Evolutionary conservation across 2,888 invertebrate genomes (phyloP).

Genomic region (Ecliptopera silaceata): DNA sequence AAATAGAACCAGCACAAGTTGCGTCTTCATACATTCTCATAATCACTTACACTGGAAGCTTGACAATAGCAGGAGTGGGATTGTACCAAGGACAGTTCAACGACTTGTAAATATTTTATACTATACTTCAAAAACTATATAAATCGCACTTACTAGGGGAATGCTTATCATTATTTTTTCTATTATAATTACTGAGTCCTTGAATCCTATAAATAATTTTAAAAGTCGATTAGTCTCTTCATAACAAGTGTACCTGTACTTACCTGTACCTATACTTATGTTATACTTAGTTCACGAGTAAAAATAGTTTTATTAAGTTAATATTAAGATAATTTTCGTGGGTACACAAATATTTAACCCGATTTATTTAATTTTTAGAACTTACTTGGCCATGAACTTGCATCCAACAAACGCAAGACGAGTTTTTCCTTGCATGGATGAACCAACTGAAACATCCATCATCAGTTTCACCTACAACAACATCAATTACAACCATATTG

Average conservation of each 20-base stretch:
- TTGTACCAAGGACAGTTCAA: constrained; percentile 45
- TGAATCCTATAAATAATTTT: too few relatives aligned
- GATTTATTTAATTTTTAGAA: constrained; percentile 50
- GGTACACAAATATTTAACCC: neutral
- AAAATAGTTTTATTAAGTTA: too few relatives aligned
- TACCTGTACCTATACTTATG: too few relatives aligned
- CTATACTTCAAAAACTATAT: too few relatives aligned
- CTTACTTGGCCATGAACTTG: constrained; percentile 84
- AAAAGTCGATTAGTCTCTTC: too few relatives aligned
- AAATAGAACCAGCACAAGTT: constrained; percentile 41
- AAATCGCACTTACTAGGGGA: too few relatives aligned
- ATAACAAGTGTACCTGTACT: too few relatives aligned
- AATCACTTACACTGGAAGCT: constrained; percentile 53
- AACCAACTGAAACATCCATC: constrained; percentile 70
- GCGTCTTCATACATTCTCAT: constrained; percentile 48
- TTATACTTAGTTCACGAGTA: too few relatives aligned
- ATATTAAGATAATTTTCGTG: too few relatives aligned
- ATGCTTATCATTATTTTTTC: too few relatives aligned
- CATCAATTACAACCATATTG: constrained; percentile 49
- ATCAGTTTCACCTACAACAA: constrained; percentile 67
- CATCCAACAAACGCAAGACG: constrained; percentile 83
- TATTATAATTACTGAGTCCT: too few relatives aligned
- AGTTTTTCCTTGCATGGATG: constrained; percentile 89
- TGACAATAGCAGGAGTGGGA: constrained; percentile 47
- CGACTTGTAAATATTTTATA: constrained; percentile 21